Evolutionary conservation across 1,140 invertebrate genomes (phyloP).

Genomic region (Leptonema lineaticorne): DNA sequence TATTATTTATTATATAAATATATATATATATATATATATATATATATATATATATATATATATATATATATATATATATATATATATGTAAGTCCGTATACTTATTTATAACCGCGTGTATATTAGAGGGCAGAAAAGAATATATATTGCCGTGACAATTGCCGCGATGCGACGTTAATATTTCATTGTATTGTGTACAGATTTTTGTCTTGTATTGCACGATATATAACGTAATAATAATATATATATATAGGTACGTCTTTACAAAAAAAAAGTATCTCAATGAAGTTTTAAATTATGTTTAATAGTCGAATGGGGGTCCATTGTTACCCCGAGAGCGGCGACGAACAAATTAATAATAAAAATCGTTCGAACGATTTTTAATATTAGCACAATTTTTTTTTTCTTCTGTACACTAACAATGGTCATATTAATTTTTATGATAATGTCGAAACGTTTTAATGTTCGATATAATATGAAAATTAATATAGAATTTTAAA

Average conservation of each 20-base stretch:
- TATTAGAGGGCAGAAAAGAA: constrained; percentile 9
- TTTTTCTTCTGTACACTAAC: no score
- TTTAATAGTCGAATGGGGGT: constrained; percentile 40
- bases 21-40: neutral
- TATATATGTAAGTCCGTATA: neutral
- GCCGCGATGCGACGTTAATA: constrained; percentile 36
- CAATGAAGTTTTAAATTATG: constrained; percentile 42
- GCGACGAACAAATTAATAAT: constrained; percentile 34
- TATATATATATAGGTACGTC: no score
- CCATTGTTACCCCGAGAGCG: constrained; percentile 28
- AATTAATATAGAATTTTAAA: no score
- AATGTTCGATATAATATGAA: no score
- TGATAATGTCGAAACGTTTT: no score
- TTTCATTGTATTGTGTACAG: constrained; percentile 36
- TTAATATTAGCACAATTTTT: no score
- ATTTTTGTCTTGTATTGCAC: constrained; percentile 37
- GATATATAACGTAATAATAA: no score
- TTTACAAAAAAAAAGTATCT: constrained; percentile 26
- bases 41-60: no score
- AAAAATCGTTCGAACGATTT: neutral
- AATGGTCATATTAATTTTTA: no score
- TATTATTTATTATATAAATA: neutral
- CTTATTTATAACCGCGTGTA: constrained; percentile 14
- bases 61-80: neutral
- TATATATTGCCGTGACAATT: constrained; percentile 33